A percentile compares a stretch with the other conserved stretches of the same genome.
phyloP scores from a whole-genome alignment of 2,797 vertebrate genomes.

The Glossophaga mutica region DNA sequence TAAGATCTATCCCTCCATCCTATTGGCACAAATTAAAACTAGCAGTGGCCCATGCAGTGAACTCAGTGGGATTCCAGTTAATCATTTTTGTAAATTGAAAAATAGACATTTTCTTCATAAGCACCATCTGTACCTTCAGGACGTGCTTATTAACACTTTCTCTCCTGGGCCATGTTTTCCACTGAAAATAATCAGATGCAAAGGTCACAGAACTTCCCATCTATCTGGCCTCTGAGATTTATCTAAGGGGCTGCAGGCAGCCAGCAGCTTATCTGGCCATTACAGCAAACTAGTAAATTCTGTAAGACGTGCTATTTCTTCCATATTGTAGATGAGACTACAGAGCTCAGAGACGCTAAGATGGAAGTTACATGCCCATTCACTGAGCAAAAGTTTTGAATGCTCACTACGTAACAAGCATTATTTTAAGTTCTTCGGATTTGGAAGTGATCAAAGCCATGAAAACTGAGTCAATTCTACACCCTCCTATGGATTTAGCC shows the following conservation, averaged over 20 bases:
- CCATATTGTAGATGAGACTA: neutral
- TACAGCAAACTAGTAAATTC: neutral
- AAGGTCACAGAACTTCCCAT: neutral
- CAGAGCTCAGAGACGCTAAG: neutral
- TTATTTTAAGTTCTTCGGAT: neutral
- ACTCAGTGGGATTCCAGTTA: slow-evolving; percentile 75
- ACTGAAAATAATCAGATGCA: slow-evolving; percentile 18
- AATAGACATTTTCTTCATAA: slow-evolving; percentile 65
- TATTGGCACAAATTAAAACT: slow-evolving; percentile 78
- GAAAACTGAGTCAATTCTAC: neutral
- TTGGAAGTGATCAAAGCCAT: neutral
- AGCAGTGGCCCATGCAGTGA: slow-evolving; percentile 67
- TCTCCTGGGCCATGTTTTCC: slow-evolving; percentile 38
- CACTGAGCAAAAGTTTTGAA: neutral
- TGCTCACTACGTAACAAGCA: neutral
- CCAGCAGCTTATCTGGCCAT: neutral
- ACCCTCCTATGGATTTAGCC: neutral
- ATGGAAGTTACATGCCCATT: neutral
- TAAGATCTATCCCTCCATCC: slow-evolving; percentile 65
- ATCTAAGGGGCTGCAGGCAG: neutral
- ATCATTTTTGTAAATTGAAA: slow-evolving; percentile 79
- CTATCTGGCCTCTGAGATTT: neutral
- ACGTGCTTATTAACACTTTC: slow-evolving; percentile 66
- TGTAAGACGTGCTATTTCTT: neutral
- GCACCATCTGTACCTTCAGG: slow-evolving; percentile 59